Percentiles rank a stretch among this genome's conserved stretches.
phyloP scores from a whole-genome alignment of 1,140 invertebrate species.

The Palaemon carinicauda region DNA sequence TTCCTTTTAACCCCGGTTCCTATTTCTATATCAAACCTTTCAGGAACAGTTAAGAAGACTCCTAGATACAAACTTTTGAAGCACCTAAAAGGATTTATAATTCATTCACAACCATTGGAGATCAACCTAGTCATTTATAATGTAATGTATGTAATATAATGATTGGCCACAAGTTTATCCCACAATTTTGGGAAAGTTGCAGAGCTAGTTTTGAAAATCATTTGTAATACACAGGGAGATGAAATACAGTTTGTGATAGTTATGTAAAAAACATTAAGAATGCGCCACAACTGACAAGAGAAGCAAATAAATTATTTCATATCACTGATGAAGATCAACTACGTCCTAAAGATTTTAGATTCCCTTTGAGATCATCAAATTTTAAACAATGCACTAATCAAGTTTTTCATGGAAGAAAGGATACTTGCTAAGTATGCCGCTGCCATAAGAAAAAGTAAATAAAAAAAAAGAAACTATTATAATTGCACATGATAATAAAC shows the following conservation, averaged over 20 bases:
- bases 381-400: neutral
- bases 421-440: neutral
- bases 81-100: neutral
- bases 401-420: slow-evolving; percentile 13
- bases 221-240: neutral
- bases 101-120: neutral
- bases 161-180: neutral
- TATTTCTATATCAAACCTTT: too few species aligned
- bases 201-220: neutral
- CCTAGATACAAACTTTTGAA: neutral
- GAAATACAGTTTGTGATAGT: slow-evolving; percentile 11
- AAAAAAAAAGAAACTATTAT: too few species aligned
- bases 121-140: neutral
- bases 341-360: too few species aligned
- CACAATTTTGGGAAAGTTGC: neutral
- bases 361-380: too few species aligned
- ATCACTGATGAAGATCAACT: neutral
- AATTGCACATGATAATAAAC: neutral
- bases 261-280: slow-evolving; percentile 13
- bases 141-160: neutral
- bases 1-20: too few species aligned
- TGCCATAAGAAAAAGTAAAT: neutral
- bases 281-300: neutral
- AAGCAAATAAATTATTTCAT: slow-evolving; percentile 12
- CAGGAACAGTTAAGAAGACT: too few species aligned